Percentiles rank a stretch among this genome's conserved stretches.
Conservation (phyloP, 2,113 vertebrate species). For the Thomomys bottae region DNA sequence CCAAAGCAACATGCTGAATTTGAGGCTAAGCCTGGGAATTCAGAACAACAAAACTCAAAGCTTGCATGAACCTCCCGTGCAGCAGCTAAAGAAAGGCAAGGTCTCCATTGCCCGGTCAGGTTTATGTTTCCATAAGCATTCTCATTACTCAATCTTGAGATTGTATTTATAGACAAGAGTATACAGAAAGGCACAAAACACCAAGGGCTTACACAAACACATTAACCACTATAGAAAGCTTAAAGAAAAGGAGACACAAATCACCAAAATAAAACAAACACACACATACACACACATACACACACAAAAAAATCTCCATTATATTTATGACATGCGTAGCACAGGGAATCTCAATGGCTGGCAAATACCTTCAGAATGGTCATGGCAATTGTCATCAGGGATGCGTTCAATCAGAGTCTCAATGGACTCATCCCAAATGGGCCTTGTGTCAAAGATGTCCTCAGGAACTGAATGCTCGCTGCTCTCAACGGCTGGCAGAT, state of each 20-base stretch:
- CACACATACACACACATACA: slow-evolving; percentile 14
- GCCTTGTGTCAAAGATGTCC: slow-evolving; percentile 98
- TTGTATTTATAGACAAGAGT: slow-evolving; percentile 85
- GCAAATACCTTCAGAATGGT: slow-evolving; percentile 97
- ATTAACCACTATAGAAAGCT: slow-evolving; percentile 88
- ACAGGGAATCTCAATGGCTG: slow-evolving; percentile 92
- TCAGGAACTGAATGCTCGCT: slow-evolving; percentile 93
- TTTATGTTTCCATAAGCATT: slow-evolving; percentile 82
- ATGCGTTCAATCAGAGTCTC: slow-evolving; percentile 99
- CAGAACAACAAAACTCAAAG: slow-evolving; percentile 86
- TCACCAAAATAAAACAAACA: slow-evolving; percentile 75
- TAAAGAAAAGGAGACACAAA: slow-evolving; percentile 87
- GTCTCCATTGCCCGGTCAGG: slow-evolving; percentile 56
- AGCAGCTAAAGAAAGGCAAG: slow-evolving; percentile 75
- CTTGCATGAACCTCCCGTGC: slow-evolving; percentile 68
- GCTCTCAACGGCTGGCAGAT: slow-evolving; percentile 91
- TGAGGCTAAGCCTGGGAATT: slow-evolving; percentile 33
- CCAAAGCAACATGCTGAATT: not conserved
- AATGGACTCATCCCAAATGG: slow-evolving; percentile 97
- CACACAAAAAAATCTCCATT: slow-evolving; percentile 84
- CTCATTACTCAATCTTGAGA: slow-evolving; percentile 94
- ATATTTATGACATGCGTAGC: slow-evolving; percentile 91
- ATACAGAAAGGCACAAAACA: slow-evolving; percentile 87
- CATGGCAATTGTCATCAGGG: slow-evolving; percentile 95
- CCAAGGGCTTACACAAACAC: slow-evolving; percentile 87